Evolutionary conservation across 1,140 invertebrate genomes (phyloP).

Genomic region (Caenorhabditis tropicalis): DNA sequence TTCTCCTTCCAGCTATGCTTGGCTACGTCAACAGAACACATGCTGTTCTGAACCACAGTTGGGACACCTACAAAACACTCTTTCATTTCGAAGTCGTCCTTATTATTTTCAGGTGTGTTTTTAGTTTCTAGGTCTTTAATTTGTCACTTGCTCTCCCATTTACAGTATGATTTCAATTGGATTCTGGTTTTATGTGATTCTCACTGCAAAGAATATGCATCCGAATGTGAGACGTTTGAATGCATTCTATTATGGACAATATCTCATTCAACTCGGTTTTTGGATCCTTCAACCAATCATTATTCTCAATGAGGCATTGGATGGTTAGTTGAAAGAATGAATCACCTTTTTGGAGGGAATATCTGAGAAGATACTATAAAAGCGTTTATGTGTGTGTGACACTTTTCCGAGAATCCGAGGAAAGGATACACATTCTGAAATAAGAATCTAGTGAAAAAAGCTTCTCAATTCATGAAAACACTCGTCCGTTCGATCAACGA

Average conservation of each 20-base stretch:
- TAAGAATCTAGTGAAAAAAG: too few relatives aligned
- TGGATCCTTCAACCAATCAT: not conserved
- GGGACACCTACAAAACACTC: not conserved
- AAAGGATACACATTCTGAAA: too few relatives aligned
- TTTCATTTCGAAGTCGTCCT: not conserved
- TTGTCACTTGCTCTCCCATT: too few relatives aligned
- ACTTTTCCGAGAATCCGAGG: too few relatives aligned
- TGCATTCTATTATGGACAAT: slow-evolving; percentile 32
- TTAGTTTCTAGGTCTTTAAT: too few relatives aligned
- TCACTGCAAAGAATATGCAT: not conserved
- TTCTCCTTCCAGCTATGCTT: not conserved
- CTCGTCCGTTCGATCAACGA: too few relatives aligned
- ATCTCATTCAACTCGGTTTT: slow-evolving; percentile 4
- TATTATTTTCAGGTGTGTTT: not conserved
- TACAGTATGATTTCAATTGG: not conserved
- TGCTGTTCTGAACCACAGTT: not conserved
- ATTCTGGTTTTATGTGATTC: slow-evolving; percentile 14
- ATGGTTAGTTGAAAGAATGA: not conserved
- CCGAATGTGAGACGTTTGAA: not conserved
- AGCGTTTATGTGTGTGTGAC: too few relatives aligned
- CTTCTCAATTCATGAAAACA: too few relatives aligned
- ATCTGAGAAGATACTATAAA: too few relatives aligned
- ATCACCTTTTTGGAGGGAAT: too few relatives aligned
- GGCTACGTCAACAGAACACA: slow-evolving; percentile 17
- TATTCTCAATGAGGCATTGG: not conserved